Evolutionary conservation across 2,888 invertebrate genomes (phyloP), one percentile per base, ranked within the genome.

Genomic region (Eupithecia vulgata): DNA sequence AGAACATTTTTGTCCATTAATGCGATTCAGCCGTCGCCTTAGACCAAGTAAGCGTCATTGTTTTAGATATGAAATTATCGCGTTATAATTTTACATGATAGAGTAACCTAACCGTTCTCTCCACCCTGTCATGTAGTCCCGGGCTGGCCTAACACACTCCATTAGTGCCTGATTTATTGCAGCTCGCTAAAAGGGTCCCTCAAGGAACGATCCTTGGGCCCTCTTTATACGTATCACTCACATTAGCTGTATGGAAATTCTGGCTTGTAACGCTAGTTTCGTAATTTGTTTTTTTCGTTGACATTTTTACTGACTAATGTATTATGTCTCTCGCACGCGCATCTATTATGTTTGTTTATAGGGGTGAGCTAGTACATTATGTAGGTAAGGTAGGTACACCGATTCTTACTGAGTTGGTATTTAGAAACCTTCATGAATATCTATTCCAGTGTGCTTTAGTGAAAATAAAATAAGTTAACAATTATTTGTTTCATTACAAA

Each of bases 151-250:
- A 87, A 87, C 87, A 88, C 88, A 91, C 89, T 91, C 92, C 93
- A 93, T 93, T 93, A 93, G 83, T 89, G 81, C 81, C 90, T 93
- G 93, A 93, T 93, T 93, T 93, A 93, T 93, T 85, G 86, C 89
- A 85, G 80, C 84, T 87, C 87, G 88, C 91, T 92, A 93, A 93
- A 93, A 93, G 93, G 91, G 93, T 90, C 87, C 78, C 89, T 81
- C 89, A 90, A 91, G 91, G 89, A 90, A 83, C 88, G 83, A 84
- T 88, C 85, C 87, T 90, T 81, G 87, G 89, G 81, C 91, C 91
- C 86, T 87, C 86, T 83, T 85, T 88, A 84, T 88, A 88, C 87
- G 84, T 89, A 91, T 90, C 87, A 89, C 86, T 87, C 90, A 88
- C 89, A 92, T 91, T 91, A 91, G 90, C 85, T 86, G 85, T 90